phyloP scores from a whole-genome alignment of 2,113 vertebrate genomes.

The Ginglymostoma cirratum region DNA sequence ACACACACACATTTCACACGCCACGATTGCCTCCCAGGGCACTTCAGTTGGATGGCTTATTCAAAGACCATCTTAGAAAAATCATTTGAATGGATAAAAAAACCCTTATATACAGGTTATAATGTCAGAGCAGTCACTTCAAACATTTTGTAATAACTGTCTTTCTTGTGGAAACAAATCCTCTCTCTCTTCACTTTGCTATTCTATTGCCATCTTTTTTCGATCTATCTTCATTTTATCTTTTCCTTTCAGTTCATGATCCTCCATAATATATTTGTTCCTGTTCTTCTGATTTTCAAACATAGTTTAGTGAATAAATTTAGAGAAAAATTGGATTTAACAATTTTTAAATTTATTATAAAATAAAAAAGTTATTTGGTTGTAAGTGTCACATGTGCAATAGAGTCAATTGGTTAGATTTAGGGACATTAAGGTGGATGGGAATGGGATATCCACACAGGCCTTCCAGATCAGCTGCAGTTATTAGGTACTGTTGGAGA shows the following conservation, averaged over 20 bases:
- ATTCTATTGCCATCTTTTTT: not conserved
- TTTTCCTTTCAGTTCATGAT: not conserved
- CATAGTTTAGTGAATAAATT: not conserved
- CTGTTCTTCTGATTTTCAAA: not conserved
- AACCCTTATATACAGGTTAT: not conserved
- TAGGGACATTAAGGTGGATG: not conserved
- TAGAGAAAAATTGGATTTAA: not conserved
- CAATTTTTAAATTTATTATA: not conserved
- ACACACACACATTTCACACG: constrained; percentile 9
- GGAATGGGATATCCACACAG: not conserved
- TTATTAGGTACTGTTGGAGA: not conserved
- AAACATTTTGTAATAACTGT: not conserved
- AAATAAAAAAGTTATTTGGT: not conserved
- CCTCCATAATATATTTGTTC: not conserved
- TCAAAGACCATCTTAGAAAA: not conserved
- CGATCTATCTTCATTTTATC: not conserved
- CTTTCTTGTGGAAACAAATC: not conserved
- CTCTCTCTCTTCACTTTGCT: not conserved
- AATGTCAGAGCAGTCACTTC: not conserved
- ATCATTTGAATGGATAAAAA: not conserved
- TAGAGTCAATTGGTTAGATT: not conserved
- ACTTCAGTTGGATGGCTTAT: not conserved
- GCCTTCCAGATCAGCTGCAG: not conserved
- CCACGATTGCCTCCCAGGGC: not conserved
- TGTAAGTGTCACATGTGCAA: not conserved